Conservation (phyloP, 2,797 vertebrate species). For the Nyctibius grandis region DNA sequence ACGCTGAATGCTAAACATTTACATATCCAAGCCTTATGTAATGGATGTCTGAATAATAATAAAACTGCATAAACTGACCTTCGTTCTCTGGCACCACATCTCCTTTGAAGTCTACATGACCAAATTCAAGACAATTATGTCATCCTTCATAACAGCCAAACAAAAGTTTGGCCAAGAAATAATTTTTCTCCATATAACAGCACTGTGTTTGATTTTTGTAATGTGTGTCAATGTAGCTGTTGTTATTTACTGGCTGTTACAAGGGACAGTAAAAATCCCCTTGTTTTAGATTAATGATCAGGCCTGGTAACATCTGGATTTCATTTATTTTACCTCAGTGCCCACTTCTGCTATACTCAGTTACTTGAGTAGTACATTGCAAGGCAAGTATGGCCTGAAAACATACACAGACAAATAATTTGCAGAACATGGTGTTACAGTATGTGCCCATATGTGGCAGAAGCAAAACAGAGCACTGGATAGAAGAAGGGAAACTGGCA, state of each 20-base stretch:
- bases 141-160: conserved; percentile 66
- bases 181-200: conserved; percentile 4
- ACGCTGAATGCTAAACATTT: conserved; percentile 19
- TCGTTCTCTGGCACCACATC: conserved; percentile 55
- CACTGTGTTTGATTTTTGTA: conserved; percentile 19
- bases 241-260: conserved; percentile 58
- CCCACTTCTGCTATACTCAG: not conserved
- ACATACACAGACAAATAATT: not conserved
- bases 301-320: conserved; percentile 26
- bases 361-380: not conserved
- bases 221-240: conserved; percentile 33
- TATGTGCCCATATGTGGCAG: not conserved
- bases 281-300: not conserved
- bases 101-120: conserved; percentile 66
- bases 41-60: conserved; percentile 65
- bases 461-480: not conserved
- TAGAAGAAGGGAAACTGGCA: not conserved
- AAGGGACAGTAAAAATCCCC: conserved; percentile 41
- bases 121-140: conserved; percentile 69
- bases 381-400: not conserved
- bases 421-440: not conserved
- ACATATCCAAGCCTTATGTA: conserved; percentile 63
- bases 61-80: conserved; percentile 62
- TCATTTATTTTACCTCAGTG: conserved; percentile 30
- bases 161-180: conserved; percentile 61